Evolutionary conservation across 2,888 invertebrate genomes (phyloP).

Genomic region (Masnerella sp.): DNA sequence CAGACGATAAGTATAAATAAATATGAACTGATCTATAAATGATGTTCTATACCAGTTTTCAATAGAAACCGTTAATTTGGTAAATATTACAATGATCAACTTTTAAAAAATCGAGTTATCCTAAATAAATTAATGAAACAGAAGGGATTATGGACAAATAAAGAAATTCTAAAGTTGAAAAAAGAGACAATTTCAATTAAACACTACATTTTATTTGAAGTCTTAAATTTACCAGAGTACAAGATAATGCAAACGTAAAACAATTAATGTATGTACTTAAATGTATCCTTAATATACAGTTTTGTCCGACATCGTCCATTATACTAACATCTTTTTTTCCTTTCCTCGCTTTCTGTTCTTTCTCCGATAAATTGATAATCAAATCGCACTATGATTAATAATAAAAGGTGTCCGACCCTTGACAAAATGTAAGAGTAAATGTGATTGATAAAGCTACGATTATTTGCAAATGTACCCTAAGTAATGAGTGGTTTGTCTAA

Average conservation of each 20-base stretch:
- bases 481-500: slow-evolving; percentile 20
- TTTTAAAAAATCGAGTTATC: no score
- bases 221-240: slow-evolving; percentile 72
- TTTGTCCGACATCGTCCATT: slow-evolving; percentile 36
- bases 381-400: slow-evolving; percentile 47
- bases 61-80: no score
- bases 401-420: slow-evolving; percentile 34
- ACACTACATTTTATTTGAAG: slow-evolving; percentile 71
- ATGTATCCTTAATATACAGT: slow-evolving; percentile 43
- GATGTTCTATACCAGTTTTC: no score
- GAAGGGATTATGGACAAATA: no score
- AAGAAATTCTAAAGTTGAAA: no score
- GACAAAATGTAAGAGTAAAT: slow-evolving; percentile 44
- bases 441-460: slow-evolving; percentile 27
- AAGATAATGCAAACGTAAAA: slow-evolving; percentile 74
- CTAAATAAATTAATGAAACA: no score
- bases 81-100: no score
- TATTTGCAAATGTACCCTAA: slow-evolving; percentile 31
- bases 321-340: slow-evolving; percentile 21
- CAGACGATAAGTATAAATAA: no score
- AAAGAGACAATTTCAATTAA: slow-evolving; percentile 56
- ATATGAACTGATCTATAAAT: no score
- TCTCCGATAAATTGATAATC: slow-evolving; percentile 23
- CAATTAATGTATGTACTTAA: slow-evolving; percentile 61
- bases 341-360: slow-evolving; percentile 6